Evolutionary conservation across 2,797 vertebrate species (phyloP).

Genomic region (Vespertilio murinus): DNA sequence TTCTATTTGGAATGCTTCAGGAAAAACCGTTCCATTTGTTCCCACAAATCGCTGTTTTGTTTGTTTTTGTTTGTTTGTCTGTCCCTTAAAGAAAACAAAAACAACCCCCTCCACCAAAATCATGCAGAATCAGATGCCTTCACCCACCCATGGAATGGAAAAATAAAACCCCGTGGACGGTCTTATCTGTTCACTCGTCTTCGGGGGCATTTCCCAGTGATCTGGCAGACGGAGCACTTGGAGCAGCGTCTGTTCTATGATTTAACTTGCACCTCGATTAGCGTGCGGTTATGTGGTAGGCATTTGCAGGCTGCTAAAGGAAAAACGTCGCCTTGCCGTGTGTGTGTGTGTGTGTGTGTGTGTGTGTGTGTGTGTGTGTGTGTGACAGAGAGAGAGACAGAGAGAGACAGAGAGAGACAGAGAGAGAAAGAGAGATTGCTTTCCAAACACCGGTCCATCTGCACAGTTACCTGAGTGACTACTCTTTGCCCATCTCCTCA

Average conservation of each 20-base stretch:
- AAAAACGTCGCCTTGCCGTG: not conserved
- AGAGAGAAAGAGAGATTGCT: not conserved
- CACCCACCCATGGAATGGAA: not conserved
- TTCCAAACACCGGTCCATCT: not conserved
- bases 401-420: too few species aligned
- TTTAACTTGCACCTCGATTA: not conserved
- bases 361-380: not conserved
- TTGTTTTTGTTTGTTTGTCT: slow-evolving; percentile 41
- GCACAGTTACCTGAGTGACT: slow-evolving; percentile 38
- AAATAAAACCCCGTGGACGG: slow-evolving; percentile 27
- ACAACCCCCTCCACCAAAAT: not conserved
- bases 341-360: not conserved
- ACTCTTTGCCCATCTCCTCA: not conserved
- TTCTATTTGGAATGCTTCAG: slow-evolving; percentile 57
- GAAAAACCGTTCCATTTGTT: slow-evolving; percentile 54
- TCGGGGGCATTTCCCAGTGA: not conserved
- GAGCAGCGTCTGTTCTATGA: not conserved
- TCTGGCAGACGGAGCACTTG: not conserved
- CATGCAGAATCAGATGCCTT: not conserved
- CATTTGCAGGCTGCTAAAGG: not conserved
- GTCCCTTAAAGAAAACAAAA: slow-evolving; percentile 41
- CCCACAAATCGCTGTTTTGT: slow-evolving; percentile 32
- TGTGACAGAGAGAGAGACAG: not conserved
- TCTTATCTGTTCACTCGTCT: not conserved
- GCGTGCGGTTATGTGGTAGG: not conserved